Percentiles rank a stretch among this genome's conserved stretches.
Conservation (phyloP, 2,113 vertebrate species). For the Theristicus caerulescens region DNA sequence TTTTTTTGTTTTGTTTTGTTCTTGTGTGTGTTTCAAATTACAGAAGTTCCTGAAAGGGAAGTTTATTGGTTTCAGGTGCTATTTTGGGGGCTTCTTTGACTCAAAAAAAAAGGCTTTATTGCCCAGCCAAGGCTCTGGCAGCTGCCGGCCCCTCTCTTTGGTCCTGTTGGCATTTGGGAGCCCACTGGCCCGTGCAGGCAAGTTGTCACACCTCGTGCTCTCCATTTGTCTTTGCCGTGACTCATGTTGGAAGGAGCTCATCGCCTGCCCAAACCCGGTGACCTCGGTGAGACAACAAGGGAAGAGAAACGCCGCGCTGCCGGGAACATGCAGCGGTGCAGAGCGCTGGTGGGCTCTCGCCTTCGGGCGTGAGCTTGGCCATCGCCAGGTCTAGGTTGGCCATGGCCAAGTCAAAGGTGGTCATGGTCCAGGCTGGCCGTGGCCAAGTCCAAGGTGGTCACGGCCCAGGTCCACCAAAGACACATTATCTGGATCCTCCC, state of each 20-base stretch:
- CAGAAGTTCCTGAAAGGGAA: constrained; percentile 69
- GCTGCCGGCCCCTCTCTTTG: not conserved
- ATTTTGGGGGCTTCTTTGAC: constrained; percentile 46
- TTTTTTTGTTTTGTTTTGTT: not conserved
- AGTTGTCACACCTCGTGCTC: not conserved
- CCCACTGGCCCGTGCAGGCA: not conserved
- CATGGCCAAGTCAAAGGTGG: not conserved
- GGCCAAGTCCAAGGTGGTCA: not conserved
- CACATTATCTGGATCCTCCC: not conserved
- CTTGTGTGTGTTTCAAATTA: constrained; percentile 54
- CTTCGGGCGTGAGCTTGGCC: not conserved
- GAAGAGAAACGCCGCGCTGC: fast-evolving
- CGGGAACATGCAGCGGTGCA: fast-evolving
- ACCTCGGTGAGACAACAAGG: not conserved
- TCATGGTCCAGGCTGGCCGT: not conserved
- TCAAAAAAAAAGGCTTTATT: not conserved
- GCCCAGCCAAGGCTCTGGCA: not conserved
- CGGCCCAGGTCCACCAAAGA: fast-evolving
- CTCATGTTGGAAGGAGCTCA: not conserved
- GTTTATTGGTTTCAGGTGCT: constrained; percentile 69
- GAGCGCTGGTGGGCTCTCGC: fast-evolving
- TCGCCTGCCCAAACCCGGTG: fast-evolving
- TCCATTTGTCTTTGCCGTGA: not conserved
- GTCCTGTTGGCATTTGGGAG: not conserved
- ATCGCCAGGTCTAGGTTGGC: not conserved